Percentiles rank a stretch among this genome's conserved stretches.
Evolutionary conservation across 1,140 invertebrate species (phyloP).

Genomic region (Atopsyche davidsoni): DNA sequence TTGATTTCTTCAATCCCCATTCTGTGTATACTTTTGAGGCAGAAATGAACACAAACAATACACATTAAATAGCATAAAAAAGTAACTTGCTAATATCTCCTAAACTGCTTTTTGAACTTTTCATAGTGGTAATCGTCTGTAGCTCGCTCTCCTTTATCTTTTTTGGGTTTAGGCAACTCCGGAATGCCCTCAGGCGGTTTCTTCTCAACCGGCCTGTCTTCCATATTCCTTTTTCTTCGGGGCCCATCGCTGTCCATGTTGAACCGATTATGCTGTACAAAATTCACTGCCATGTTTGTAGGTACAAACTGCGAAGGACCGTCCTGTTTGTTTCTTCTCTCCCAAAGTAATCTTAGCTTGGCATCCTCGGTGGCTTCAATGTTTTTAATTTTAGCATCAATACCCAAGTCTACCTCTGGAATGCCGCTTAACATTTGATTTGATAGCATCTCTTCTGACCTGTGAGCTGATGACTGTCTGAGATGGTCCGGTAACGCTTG

Average conservation of each 20-base stretch:
- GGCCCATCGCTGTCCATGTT: constrained; percentile 34
- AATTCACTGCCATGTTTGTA: constrained; percentile 96
- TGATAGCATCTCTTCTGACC: constrained; percentile 97
- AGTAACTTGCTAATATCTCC: no score
- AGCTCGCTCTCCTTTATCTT: constrained; percentile 77
- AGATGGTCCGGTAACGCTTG: constrained; percentile 83
- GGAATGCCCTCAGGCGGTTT: constrained; percentile 32
- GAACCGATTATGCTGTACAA: constrained; percentile 95
- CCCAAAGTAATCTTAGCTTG: constrained; percentile 84
- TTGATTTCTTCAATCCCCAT: no score
- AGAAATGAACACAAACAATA: no score
- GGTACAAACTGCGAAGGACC: constrained; percentile 95
- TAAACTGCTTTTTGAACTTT: constrained; percentile 93
- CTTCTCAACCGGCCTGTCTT: constrained; percentile 30
- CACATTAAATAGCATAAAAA: no score
- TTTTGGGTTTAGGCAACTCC: constrained; percentile 50
- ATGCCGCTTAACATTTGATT: constrained; percentile 99
- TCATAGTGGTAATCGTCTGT: constrained; percentile 97
- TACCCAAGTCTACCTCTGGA: constrained; percentile 98
- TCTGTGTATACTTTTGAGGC: no score
- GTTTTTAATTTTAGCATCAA: constrained; percentile 96
- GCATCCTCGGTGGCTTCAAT: constrained; percentile 98
- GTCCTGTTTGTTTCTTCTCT: constrained; percentile 85
- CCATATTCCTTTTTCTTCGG: background rate
- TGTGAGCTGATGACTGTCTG: constrained; percentile 69